Evolutionary conservation across 2,797 vertebrate genomes (phyloP), one percentile per base, ranked within the genome.

Genomic region (Spea hammondii): DNA sequence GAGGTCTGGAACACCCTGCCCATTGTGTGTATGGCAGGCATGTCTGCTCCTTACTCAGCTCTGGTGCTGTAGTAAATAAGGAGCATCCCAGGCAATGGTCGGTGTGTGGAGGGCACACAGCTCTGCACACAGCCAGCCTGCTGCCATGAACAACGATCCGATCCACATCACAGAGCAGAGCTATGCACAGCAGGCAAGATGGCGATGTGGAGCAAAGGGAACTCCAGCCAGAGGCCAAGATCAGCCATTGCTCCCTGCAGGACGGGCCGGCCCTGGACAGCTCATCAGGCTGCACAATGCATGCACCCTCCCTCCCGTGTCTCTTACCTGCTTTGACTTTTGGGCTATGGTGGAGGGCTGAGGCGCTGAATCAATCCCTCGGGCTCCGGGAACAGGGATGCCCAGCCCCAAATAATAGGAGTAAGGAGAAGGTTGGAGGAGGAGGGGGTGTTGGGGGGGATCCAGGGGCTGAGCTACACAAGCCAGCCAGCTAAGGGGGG

Each of bases 251-350:
- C 60, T 17, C 46, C 60, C 65, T 17, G 9, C 55, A 51, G 74
- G 64, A n/a, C n/a, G 12, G 8, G 70, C 71, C 50, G 51, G 60
- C 17, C n/a, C 55, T 45, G 11, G 10, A 62, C 47, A 45, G 49
- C 68, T 71, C 71, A 51, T 71, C 77, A 79, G 78, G 65, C 14
- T 65, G 64, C 70, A 74, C 67, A 67, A 32, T 3, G 55, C 69
- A 72, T 3, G n/a, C 32, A 32, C 32, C 32, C 32, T 32, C 32
- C 32, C 46, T 47, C 53, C 47, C 17, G 69, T 32, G 45, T 62
- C 79, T 72, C 79, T 82, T 82, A 82, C 79, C 79, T 82, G 79
- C 74, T 62, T n/a, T 4, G 50, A 12, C 62, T 11, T 65, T n/a
- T n/a, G 59, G 51, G 51, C 6, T 6, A 11, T 12, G 13, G n/a